phyloP scores from a whole-genome alignment of 2,113 vertebrate genomes.

The Romanogobio albipinnatus region DNA sequence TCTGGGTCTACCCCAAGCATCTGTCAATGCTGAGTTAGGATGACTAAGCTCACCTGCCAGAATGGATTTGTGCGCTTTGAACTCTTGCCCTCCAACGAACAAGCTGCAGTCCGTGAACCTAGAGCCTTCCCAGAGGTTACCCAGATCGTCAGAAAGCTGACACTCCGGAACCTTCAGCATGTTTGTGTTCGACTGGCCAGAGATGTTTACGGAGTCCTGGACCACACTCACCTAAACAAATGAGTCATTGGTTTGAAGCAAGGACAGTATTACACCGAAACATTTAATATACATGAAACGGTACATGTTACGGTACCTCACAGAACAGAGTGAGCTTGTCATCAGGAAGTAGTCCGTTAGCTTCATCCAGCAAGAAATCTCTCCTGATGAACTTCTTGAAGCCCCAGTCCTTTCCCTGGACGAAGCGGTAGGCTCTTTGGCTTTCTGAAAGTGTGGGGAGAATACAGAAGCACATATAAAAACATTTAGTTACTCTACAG shows the following conservation, averaged over 20 bases:
- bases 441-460: constrained; percentile 67
- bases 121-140: constrained; percentile 96
- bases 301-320: constrained; percentile 65
- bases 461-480: constrained; percentile 8
- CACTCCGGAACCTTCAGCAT: constrained; percentile 99
- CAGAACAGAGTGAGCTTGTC: constrained; percentile 81
- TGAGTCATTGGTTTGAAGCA: background rate
- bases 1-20: constrained; percentile 8
- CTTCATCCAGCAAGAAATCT: constrained; percentile 78
- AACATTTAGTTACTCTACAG: background rate
- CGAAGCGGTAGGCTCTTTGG: constrained; percentile 79
- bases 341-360: constrained; percentile 77
- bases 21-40: background rate
- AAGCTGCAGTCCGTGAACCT: constrained; percentile 97
- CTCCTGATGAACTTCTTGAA: constrained; percentile 80
- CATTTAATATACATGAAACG: background rate
- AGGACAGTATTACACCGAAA: background rate
- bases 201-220: constrained; percentile 98
- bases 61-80: constrained; percentile 98
- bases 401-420: constrained; percentile 80
- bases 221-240: constrained; percentile 91
- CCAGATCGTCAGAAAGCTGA: constrained; percentile 92
- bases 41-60: constrained; percentile 84
- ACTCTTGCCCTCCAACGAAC: constrained; percentile 96
- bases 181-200: constrained; percentile 98